Conservation (phyloP, 2,888 invertebrate genomes). For the Oegoconia quadripuncta region DNA sequence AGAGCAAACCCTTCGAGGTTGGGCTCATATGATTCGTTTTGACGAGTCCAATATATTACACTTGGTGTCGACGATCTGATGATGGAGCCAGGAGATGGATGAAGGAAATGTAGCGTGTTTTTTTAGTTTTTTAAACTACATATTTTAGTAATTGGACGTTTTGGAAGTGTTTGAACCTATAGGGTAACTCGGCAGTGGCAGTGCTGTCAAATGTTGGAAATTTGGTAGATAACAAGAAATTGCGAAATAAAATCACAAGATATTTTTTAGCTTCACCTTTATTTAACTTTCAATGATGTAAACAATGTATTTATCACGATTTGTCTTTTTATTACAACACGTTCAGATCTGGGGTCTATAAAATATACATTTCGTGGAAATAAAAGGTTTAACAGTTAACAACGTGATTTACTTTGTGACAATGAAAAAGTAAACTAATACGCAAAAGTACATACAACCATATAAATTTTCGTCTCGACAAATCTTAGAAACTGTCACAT, state of each 20-base stretch:
- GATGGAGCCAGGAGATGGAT: too few relatives aligned
- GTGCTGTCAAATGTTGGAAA: too few relatives aligned
- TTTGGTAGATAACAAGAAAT: neutral
- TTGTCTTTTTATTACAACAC: conserved; percentile 66
- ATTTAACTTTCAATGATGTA: conserved; percentile 62
- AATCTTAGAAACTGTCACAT: neutral
- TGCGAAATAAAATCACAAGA: neutral
- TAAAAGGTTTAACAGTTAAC: too few relatives aligned
- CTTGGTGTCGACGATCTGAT: too few relatives aligned
- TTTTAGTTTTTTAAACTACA: too few relatives aligned
- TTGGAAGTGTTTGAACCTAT: too few relatives aligned
- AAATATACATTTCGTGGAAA: conserved; percentile 35
- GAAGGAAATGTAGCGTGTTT: too few relatives aligned
- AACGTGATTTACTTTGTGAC: conserved; percentile 1
- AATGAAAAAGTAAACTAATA: neutral
- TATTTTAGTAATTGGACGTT: too few relatives aligned
- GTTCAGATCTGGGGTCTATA: conserved; percentile 59
- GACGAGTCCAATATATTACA: too few relatives aligned
- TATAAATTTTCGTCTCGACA: neutral
- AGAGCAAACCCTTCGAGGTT: too few relatives aligned
- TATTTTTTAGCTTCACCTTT: conserved; percentile 43
- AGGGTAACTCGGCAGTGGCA: too few relatives aligned
- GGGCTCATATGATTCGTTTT: too few relatives aligned
- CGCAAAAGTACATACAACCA: neutral
- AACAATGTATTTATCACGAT: conserved; percentile 68